Base-by-base conservation (phyloP, 2,113 vertebrate genomes). In the Ictidomys tridecemlineatus region DNA sequence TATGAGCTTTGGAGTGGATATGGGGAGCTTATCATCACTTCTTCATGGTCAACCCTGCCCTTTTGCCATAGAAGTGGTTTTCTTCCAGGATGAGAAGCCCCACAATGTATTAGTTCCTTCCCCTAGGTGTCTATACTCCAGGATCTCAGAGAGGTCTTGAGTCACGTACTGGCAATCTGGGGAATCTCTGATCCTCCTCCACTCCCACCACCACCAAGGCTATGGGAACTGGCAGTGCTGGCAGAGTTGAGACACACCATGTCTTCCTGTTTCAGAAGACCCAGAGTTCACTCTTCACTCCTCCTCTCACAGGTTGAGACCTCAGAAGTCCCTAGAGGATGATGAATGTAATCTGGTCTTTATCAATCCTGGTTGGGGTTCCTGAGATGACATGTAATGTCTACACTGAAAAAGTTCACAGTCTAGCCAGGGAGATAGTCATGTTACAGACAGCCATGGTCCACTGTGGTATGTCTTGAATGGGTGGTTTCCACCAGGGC, bases 1-100 rank as follows among this genome's bases (percentile, higher is more conserved):
- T 4, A 14, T 16, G 5, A 30, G 42, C 42, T 30, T 28, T 1
- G 10, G 78, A 93, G 45, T 13, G 4, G 45, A 72, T 0, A 0
- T 10, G 8, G 12, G 51, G 32, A 74, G 26, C 39, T 53, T 30
- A 14, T 30, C 20, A 8, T 18, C 1, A 2, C n/a, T 67, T 65
- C 39, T 83, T 34, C 14, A 30, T 26, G 58, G 28, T 51, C 73
- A 39, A 90, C 58, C 73, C 76, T 82, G 70, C 18, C 28, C 32
- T 58, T 74, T 85, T 12, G 16, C 12, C 48, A 34, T 45, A 77
- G 16, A 85, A 14, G 8, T 37, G 9, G 8, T 45, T 9, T 42
- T 69, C 34, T 86, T 26, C 51, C 30, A 30, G 32, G 24, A 22
- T 73, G 12, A 85, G 53, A 37, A 73, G n/a, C 17, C 24, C 45